Conservation (phyloP, 2,797 vertebrate genomes). For the Chrysocyon brachyurus region DNA sequence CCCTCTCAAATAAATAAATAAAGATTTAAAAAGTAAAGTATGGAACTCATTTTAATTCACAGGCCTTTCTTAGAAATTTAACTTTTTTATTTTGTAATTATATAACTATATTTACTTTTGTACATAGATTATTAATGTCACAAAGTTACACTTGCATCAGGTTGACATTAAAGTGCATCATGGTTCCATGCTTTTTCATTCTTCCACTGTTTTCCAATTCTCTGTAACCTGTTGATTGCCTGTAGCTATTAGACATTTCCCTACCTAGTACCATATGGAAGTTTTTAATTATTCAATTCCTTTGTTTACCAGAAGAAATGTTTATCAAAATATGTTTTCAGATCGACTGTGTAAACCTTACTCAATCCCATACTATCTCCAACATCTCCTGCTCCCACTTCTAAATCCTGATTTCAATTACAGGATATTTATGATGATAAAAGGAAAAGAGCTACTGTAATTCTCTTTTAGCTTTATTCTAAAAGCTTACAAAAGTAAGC, state of each 20-base stretch:
- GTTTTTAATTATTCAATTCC: not conserved
- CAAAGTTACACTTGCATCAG: not conserved
- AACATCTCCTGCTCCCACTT: not conserved
- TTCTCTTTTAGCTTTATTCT: not conserved
- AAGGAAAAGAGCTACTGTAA: not conserved
- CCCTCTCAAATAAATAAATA: not conserved
- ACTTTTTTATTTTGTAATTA: conserved; percentile 34
- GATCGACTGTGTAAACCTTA: not conserved
- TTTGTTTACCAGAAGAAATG: conserved; percentile 32
- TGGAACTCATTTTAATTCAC: conserved; percentile 9
- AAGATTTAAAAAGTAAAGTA: conserved; percentile 31
- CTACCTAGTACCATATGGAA: not conserved
- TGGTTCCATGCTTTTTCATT: not conserved
- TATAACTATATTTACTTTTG: conserved; percentile 26
- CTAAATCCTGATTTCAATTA: not conserved
- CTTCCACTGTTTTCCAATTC: not conserved
- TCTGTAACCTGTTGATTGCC: not conserved
- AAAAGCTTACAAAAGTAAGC: not conserved
- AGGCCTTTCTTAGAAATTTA: conserved; percentile 32
- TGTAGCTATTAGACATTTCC: not conserved
- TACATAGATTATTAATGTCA: not conserved
- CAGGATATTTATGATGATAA: not conserved
- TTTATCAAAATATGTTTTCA: conserved; percentile 22
- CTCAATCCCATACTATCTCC: not conserved
- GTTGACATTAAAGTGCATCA: not conserved